Base-by-base conservation (phyloP, 2,888 invertebrate species). In the Lepidochrysops patricia region DNA sequence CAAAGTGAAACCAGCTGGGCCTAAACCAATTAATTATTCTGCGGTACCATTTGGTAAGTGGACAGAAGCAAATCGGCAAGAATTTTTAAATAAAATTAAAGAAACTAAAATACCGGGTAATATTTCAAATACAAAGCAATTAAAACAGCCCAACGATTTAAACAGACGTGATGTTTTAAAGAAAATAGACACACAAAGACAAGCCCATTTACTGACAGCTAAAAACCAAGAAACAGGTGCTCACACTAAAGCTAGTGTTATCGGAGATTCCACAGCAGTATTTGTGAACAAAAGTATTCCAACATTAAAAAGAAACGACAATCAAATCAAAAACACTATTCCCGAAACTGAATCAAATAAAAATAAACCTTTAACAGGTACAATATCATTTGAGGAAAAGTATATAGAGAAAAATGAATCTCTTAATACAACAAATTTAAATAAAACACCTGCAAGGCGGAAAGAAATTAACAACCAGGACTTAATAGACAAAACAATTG, bases 1-100 rank as follows among this genome's bases (percentile, higher is more conserved):
- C 35, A 70, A 66, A 67, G 27, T 57, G 1, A 66, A 66, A 50
- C 61, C 58, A 58, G 23, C 60, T 19, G 72, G 74, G 61, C 26
- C 68, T 25, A 82, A 78, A 66, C 71, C 77, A 48, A 70, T 72
- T 1, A 79, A 81, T 66, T 77, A 81, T 64, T 68, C 74, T 26
- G 77, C 82, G 34, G 89, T 89, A 37, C 89, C 89, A 32, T 89
- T 89, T 69, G 89, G 89, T 5, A 80, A 85, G 71, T 89, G 89
- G 89, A 89, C 89, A 35, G 84, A 83, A 63, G 87, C 77, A 4
- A 82, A 89, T 65, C 82, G 86, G 60, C 85, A 87, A 71, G 85
- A 82, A 48, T 89, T 87, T 70, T 70, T 89, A 19, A 80, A 81
- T 65, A 85, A 85, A 76, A 81, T 88, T 58, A 87, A 85, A 66